A percentile compares a stretch with the other conserved stretches of the same genome.
Evolutionary conservation across 2,888 invertebrate genomes (phyloP).

Genomic region (Danaus chrysippus): DNA sequence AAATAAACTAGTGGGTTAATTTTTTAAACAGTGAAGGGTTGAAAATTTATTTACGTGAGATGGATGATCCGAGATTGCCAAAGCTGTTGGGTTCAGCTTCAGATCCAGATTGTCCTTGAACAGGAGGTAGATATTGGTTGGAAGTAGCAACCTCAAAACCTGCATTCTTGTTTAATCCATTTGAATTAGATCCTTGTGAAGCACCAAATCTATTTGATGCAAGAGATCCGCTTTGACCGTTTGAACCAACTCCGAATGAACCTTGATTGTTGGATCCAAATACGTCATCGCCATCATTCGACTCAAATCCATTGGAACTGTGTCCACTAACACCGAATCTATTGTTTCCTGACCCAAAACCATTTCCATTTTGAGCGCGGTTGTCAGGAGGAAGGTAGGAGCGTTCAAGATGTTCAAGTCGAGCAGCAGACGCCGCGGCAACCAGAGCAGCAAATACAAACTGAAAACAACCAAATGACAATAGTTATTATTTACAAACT

Average conservation of each 20-base stretch:
- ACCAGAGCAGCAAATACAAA: conserved; percentile 60
- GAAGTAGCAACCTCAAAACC: conserved; percentile 51
- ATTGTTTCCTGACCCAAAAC: conserved; percentile 23
- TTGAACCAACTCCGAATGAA: conserved; percentile 24
- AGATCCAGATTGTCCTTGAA: conserved; percentile 48
- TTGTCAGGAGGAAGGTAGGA: conserved; percentile 63
- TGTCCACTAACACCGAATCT: conserved; percentile 17
- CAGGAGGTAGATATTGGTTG: conserved; percentile 67
- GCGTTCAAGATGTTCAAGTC: conserved; percentile 65
- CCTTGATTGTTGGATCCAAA: conserved; percentile 23
- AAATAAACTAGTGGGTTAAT: too few species aligned
- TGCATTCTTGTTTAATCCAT: conserved; percentile 15
- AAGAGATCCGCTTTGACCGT: conserved; percentile 8
- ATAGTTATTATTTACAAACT: neutral
- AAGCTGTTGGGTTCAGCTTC: conserved; percentile 10
- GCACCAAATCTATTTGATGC: conserved; percentile 26
- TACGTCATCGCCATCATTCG: conserved; percentile 18
- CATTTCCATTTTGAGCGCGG: conserved; percentile 25
- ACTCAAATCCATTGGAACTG: conserved; percentile 48
- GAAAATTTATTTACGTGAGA: too few species aligned
- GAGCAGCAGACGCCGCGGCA: conserved; percentile 58
- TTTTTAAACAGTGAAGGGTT: too few species aligned
- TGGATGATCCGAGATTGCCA: too few species aligned
- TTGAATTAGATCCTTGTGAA: conserved; percentile 14
- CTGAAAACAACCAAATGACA: conserved; percentile 37